Evolutionary conservation across 2,113 vertebrate species (phyloP).

Genomic region (Phaethon lepturus): DNA sequence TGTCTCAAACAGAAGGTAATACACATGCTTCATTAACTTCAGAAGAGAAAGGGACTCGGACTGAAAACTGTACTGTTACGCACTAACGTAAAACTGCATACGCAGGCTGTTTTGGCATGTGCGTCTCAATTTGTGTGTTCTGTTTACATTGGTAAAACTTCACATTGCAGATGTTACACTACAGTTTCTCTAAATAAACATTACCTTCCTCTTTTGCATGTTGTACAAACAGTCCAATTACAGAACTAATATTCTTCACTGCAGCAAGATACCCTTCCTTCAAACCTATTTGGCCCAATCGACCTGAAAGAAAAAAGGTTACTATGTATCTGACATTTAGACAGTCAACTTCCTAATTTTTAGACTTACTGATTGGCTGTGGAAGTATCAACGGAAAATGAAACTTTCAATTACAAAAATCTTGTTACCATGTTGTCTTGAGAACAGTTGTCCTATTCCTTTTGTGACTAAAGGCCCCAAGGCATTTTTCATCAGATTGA

Average conservation of each 20-base stretch:
- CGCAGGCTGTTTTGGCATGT: background rate
- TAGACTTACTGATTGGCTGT: background rate
- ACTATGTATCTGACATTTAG: background rate
- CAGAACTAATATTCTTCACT: constrained; percentile 85
- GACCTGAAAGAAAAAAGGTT: constrained; percentile 76
- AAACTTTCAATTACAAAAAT: background rate
- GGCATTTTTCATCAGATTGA: background rate
- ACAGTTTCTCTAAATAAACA: background rate
- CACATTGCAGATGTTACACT: background rate
- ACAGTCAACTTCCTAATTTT: background rate
- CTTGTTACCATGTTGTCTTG: background rate
- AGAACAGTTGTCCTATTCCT: background rate
- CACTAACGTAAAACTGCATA: background rate
- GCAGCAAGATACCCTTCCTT: constrained; percentile 84
- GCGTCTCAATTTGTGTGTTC: background rate
- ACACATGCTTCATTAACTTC: background rate
- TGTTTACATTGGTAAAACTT: background rate
- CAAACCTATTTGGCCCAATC: constrained; percentile 89
- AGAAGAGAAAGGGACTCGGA: background rate
- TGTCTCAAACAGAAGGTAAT: background rate
- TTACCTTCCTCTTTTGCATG: constrained; percentile 91
- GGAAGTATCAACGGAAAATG: background rate
- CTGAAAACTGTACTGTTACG: background rate
- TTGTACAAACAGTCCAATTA: constrained; percentile 88
- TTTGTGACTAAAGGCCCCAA: background rate